Percentiles rank a stretch among this genome's conserved stretches.
Evolutionary conservation across 1,140 invertebrate species (phyloP).

Genomic region (Monochamus saltuarius): DNA sequence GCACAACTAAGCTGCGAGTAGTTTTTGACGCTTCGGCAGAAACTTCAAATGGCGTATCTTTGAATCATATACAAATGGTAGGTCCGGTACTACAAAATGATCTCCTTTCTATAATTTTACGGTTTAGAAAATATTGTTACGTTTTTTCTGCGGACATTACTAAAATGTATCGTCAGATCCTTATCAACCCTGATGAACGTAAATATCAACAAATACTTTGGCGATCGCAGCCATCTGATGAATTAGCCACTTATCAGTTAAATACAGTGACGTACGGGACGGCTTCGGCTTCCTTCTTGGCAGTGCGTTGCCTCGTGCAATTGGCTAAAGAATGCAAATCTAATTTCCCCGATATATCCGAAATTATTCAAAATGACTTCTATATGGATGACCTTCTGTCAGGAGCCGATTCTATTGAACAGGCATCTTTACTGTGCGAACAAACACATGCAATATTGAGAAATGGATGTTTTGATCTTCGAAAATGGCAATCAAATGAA

Average conservation of each 20-base stretch:
- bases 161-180: constrained; percentile 49
- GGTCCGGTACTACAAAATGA: constrained; percentile 51
- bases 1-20: constrained; percentile 37
- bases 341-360: constrained; percentile 31
- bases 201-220: constrained; percentile 42
- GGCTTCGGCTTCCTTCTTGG: constrained; percentile 43
- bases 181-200: constrained; percentile 35
- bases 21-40: constrained; percentile 40
- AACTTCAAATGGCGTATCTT: constrained; percentile 38
- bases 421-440: constrained; percentile 20
- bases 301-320: constrained; percentile 43
- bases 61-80: constrained; percentile 47
- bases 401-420: constrained; percentile 38
- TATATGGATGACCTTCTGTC: constrained; percentile 55
- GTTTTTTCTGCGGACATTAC: constrained; percentile 50
- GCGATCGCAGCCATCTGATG: constrained; percentile 10
- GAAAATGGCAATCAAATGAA: constrained; percentile 41
- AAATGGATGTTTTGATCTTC: constrained; percentile 29
- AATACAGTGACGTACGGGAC: constrained; percentile 45
- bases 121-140: constrained; percentile 46
- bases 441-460: constrained; percentile 31
- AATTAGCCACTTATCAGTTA: constrained; percentile 16
- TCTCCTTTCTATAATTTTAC: constrained; percentile 46
- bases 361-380: constrained; percentile 45
- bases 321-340: constrained; percentile 34